Evolutionary conservation across 2,888 invertebrate species (phyloP).

Genomic region (Sycophila texana): DNA sequence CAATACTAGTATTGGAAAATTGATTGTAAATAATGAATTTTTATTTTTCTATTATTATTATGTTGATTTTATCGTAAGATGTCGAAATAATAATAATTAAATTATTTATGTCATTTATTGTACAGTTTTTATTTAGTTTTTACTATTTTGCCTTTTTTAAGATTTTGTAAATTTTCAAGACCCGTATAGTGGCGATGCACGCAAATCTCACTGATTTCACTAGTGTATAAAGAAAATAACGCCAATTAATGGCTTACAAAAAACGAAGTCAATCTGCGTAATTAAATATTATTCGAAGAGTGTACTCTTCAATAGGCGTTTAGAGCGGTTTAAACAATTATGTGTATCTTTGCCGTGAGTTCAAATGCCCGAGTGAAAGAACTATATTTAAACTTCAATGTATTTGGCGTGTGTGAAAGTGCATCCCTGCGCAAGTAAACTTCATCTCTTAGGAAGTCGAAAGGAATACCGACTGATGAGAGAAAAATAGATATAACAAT

Average conservation of each 20-base stretch:
- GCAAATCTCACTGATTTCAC: neutral
- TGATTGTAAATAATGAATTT: conserved; percentile 33
- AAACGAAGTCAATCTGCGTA: conserved; percentile 1
- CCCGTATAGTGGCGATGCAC: neutral
- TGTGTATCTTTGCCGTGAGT: conserved; percentile 1
- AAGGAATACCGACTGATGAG: neutral
- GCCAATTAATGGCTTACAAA: neutral
- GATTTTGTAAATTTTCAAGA: neutral
- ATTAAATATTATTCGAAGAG: conserved; percentile 3
- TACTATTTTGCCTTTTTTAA: neutral
- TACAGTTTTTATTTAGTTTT: conserved; percentile 5
- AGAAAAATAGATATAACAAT: neutral
- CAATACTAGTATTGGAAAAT: neutral
- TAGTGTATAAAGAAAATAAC: neutral
- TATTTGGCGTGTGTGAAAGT: conserved; percentile 25
- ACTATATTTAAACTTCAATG: neutral
- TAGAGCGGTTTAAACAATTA: neutral
- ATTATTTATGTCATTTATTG: conserved; percentile 5
- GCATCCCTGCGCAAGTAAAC: neutral
- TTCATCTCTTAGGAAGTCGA: neutral
- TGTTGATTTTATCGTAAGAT: neutral
- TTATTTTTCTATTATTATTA: conserved; percentile 29
- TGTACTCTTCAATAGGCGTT: conserved; percentile 7
- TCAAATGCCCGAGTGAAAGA: conserved; percentile 9
- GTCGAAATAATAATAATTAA: neutral